phyloP scores from a whole-genome alignment of 1,140 invertebrate genomes.

The Listronotus bonariensis region DNA sequence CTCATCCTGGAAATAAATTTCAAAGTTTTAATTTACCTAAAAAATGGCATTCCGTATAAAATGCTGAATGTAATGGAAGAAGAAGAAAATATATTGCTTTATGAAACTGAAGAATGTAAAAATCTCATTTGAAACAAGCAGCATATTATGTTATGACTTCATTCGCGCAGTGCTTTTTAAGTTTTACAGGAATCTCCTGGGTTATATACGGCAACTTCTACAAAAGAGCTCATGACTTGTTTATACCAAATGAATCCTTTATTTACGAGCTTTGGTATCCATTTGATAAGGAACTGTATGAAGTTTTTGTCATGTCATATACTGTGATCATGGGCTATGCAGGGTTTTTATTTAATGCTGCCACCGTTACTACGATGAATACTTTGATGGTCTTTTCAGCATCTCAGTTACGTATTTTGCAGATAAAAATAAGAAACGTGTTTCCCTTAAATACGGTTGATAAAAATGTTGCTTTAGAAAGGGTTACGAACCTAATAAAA shows the following conservation, averaged over 20 bases:
- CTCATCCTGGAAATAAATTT: neutral
- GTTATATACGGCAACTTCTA: constrained; percentile 3
- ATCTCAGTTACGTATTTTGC: constrained; percentile 11
- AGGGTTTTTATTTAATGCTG: constrained; percentile 15
- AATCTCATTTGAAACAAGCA: neutral
- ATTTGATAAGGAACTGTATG: constrained; percentile 1
- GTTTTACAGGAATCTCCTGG: constrained; percentile 4
- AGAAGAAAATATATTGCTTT: neutral
- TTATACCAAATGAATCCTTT: constrained; percentile 1
- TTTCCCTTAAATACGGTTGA: neutral
- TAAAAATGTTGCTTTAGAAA: neutral
- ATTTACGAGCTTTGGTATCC: constrained; percentile 11
- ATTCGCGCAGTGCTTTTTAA: constrained; percentile 11
- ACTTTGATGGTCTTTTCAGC: constrained; percentile 5
- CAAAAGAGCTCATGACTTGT: neutral
- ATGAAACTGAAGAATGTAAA: neutral
- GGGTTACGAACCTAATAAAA: constrained; percentile 2
- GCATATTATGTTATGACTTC: neutral
- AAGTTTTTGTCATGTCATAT: constrained; percentile 1
- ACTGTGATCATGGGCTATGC: constrained; percentile 3
- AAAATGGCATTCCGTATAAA: constrained; percentile 9
- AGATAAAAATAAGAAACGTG: neutral
- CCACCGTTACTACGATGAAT: constrained; percentile 1
- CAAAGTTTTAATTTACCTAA: constrained; percentile 4
- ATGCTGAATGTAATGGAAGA: neutral